These are phyloP conservation scores for Origma solitaria DNA, from an alignment of 2,113 vertebrate genomes.

Conservation along the genomic window DNA sequence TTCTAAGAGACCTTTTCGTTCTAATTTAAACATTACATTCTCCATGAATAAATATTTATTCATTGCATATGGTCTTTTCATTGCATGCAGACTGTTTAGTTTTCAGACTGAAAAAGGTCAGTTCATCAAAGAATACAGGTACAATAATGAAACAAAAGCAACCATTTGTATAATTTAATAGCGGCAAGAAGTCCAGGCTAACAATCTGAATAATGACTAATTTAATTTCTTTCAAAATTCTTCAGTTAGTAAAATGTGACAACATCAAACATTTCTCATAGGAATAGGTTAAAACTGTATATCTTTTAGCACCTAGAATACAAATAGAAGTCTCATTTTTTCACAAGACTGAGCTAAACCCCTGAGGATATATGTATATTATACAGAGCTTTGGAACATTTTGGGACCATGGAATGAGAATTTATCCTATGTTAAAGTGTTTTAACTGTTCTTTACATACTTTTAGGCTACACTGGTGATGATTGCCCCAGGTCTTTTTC, in stretches of 20 bases:
- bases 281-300: not conserved
- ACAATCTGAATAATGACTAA: not conserved
- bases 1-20: conserved; percentile 1
- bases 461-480: not conserved
- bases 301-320: not conserved
- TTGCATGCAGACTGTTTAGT: not conserved
- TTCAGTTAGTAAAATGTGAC: not conserved
- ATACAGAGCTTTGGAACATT: not conserved
- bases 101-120: conserved; percentile 11
- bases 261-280: not conserved
- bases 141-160: not conserved
- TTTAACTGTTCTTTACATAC: not conserved
- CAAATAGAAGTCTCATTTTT: not conserved
- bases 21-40: conserved; percentile 31
- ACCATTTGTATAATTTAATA: not conserved
- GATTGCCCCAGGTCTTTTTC: not conserved
- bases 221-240: not conserved
- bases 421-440: not conserved
- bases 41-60: conserved; percentile 48
- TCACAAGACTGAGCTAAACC: not conserved
- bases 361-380: not conserved
- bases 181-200: not conserved
- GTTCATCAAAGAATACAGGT: not conserved
- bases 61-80: conserved; percentile 3
- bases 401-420: not conserved